A percentile compares a stretch with the other conserved stretches of the same genome.
Evolutionary conservation across 2,888 invertebrate genomes (phyloP).

Genomic region (Euproctis similis): DNA sequence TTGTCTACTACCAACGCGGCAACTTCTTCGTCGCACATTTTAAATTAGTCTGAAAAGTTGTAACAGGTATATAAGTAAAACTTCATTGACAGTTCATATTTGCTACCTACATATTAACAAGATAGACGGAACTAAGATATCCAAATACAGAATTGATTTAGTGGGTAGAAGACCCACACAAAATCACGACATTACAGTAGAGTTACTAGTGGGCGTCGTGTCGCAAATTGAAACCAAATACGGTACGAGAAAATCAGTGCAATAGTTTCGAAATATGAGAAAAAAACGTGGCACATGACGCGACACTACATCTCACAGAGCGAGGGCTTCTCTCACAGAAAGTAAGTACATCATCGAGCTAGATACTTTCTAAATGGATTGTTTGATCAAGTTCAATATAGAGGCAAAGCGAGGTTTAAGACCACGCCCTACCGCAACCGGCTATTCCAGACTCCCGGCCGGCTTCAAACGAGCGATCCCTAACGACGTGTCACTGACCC

Average conservation of each 20-base stretch:
- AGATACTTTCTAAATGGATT: constrained; percentile 44
- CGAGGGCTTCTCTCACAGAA: constrained; percentile 37
- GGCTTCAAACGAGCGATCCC: constrained; percentile 41
- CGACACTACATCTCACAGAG: constrained; percentile 36
- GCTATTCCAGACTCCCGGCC: constrained; percentile 47
- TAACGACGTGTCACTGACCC: constrained; percentile 61
- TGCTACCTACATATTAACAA: too few relatives aligned
- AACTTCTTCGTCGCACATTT: constrained; percentile 83
- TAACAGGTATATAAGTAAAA: too few relatives aligned
- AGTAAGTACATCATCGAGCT: constrained; percentile 43
- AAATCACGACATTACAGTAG: constrained; percentile 31
- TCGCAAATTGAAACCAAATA: constrained; percentile 59
- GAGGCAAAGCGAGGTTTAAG: constrained; percentile 24
- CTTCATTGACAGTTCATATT: too few relatives aligned
- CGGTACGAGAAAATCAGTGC: constrained; percentile 33
- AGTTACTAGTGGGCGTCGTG: constrained; percentile 52
- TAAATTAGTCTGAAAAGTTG: constrained; percentile 65
- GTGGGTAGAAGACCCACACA: constrained; percentile 56
- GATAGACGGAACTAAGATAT: too few relatives aligned
- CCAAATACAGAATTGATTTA: constrained; percentile 28
- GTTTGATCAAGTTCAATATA: constrained; percentile 19
- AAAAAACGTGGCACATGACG: constrained; percentile 56
- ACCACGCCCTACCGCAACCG: constrained; percentile 76
- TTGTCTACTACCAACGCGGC: constrained; percentile 96
- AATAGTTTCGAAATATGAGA: constrained; percentile 23